Conservation (phyloP, 2,797 vertebrate species). For the Anisognathus igniventris region DNA sequence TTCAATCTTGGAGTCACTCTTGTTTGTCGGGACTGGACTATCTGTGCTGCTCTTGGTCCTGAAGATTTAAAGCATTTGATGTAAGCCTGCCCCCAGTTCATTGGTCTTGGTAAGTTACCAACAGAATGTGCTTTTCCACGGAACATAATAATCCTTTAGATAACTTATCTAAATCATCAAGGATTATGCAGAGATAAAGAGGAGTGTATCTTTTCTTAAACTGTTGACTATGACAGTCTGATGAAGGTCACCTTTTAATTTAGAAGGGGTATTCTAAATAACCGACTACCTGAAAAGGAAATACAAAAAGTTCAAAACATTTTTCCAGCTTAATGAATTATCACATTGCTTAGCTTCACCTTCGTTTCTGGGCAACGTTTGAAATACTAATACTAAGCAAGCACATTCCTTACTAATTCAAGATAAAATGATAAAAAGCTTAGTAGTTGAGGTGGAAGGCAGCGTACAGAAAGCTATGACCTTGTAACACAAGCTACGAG, state of each 20-base stretch:
- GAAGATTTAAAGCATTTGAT: slow-evolving; percentile 5
- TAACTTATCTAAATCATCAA: background rate
- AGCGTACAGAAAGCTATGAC: background rate
- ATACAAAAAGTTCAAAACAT: background rate
- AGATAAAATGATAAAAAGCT: background rate
- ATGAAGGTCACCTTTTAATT: background rate
- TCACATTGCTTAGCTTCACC: background rate
- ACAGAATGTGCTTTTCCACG: background rate
- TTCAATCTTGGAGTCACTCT: slow-evolving; percentile 82
- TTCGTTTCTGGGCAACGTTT: background rate
- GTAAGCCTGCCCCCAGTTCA: background rate
- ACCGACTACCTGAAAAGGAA: background rate
- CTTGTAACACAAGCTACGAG: background rate
- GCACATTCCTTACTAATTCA: background rate
- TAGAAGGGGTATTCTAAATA: background rate
- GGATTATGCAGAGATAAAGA: background rate
- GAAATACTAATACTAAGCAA: background rate
- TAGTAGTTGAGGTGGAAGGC: background rate
- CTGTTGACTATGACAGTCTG: background rate
- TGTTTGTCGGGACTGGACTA: slow-evolving; percentile 73
- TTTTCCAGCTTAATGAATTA: background rate
- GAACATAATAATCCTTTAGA: background rate
- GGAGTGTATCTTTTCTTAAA: background rate
- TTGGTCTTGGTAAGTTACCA: background rate
- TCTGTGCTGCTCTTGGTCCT: slow-evolving; percentile 87